Evolutionary conservation across 2,888 invertebrate genomes (phyloP).

Genomic region (Callosobruchus maculatus): DNA sequence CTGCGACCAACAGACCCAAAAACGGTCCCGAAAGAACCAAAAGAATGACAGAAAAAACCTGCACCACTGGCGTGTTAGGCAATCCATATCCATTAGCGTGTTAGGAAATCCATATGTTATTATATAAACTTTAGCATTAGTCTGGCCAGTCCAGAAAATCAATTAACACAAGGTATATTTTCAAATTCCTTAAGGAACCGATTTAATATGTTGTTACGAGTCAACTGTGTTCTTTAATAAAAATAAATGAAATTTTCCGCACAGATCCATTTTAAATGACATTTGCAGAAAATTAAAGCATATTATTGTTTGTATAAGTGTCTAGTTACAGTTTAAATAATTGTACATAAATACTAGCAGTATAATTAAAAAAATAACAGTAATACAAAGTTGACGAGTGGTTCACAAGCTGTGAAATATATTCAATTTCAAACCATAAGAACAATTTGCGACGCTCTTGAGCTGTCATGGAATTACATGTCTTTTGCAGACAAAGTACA

Average conservation of each 20-base stretch:
- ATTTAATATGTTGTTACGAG: not conserved
- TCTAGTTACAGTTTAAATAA: constrained; percentile 21
- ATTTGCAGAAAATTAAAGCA: constrained; percentile 14
- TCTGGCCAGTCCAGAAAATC: not conserved
- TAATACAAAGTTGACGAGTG: constrained; percentile 26
- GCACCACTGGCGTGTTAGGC: too few relatives aligned
- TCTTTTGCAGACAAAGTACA: constrained; percentile 5
- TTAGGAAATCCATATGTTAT: too few relatives aligned
- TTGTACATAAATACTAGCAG: constrained; percentile 24
- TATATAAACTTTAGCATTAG: too few relatives aligned
- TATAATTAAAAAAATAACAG: constrained; percentile 27
- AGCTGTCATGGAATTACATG: constrained; percentile 19
- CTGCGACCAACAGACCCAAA: too few relatives aligned
- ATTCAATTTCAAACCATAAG: constrained; percentile 35
- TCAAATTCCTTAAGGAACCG: not conserved
- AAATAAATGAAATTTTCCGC: not conserved
- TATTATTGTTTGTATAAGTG: constrained; percentile 17
- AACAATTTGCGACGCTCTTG: constrained; percentile 4
- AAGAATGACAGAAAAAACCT: too few relatives aligned
- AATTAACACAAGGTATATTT: not conserved
- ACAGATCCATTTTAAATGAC: not conserved
- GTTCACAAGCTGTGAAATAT: constrained; percentile 24
- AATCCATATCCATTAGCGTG: too few relatives aligned
- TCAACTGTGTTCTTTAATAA: not conserved
- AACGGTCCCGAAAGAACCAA: too few relatives aligned